Evolutionary conservation across 1,140 invertebrate species (phyloP).

Genomic region (Drosophila eugracilis): DNA sequence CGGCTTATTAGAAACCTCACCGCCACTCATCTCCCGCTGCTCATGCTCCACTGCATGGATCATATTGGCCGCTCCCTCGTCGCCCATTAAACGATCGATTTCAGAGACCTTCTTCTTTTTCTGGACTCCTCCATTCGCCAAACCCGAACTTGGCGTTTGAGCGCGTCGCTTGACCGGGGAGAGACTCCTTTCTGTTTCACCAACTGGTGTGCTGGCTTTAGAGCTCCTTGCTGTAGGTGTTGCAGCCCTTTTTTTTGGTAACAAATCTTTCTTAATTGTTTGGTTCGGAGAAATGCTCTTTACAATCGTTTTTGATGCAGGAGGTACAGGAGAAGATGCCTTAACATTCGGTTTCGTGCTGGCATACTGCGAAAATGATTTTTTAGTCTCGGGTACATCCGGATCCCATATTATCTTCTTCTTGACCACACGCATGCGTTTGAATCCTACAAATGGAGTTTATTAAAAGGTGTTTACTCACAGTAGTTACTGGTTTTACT

Average conservation of each 20-base stretch:
- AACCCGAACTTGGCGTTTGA: constrained; percentile 53
- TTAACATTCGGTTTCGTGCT: constrained; percentile 24
- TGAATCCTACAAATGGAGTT: constrained; percentile 60
- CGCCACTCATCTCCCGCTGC: constrained; percentile 63
- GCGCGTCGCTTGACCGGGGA: constrained; percentile 61
- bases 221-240: constrained; percentile 43
- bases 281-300: background rate
- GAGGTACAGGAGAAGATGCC: background rate
- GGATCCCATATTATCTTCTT: constrained; percentile 90
- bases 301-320: constrained; percentile 7
- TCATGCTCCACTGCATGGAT: constrained; percentile 90
- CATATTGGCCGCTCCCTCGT: constrained; percentile 94
- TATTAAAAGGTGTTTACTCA: background rate
- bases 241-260: constrained; percentile 37
- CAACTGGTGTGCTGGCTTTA: constrained; percentile 23
- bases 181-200: constrained; percentile 1
- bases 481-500: background rate
- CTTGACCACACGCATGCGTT: constrained; percentile 88
- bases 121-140: constrained; percentile 54
- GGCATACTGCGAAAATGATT: constrained; percentile 80
- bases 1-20: constrained; percentile 84
- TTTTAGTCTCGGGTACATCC: constrained; percentile 86
- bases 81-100: constrained; percentile 91
- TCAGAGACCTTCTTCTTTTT: constrained; percentile 88
- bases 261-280: constrained; percentile 26